Evolutionary conservation across 1,140 invertebrate genomes (phyloP).

Genomic region (Brachionus asplanchnoidis): DNA sequence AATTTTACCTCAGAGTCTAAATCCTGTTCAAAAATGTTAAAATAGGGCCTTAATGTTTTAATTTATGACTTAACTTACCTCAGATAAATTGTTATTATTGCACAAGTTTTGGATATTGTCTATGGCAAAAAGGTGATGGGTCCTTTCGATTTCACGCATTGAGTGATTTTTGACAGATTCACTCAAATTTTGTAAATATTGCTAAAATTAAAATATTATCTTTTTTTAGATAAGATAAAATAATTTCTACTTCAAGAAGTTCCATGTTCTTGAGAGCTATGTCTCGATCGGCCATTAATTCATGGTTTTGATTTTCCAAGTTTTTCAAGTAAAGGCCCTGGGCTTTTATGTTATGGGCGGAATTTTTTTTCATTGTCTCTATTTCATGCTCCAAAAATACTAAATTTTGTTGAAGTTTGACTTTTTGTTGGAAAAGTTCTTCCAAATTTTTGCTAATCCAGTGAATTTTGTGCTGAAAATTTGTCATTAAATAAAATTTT

Average conservation of each 20-base stretch:
- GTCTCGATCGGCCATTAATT: slow-evolving; percentile 15
- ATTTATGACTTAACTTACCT: background rate
- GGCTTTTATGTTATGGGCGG: slow-evolving; percentile 5
- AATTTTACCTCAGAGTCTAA: background rate
- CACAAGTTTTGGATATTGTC: slow-evolving; percentile 23
- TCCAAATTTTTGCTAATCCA: slow-evolving; percentile 23
- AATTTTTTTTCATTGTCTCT: slow-evolving; percentile 30
- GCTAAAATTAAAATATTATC: background rate
- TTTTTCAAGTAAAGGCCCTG: slow-evolving; percentile 19
- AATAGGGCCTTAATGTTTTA: background rate
- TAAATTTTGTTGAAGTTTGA: slow-evolving; percentile 19
- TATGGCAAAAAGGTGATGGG: slow-evolving; percentile 34
- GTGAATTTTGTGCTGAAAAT: slow-evolving; percentile 30
- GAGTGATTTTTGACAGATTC: slow-evolving; percentile 31
- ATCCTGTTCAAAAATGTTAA: background rate
- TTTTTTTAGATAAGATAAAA: background rate
- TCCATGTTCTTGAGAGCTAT: slow-evolving; percentile 32
- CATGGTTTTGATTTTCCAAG: slow-evolving; percentile 33
- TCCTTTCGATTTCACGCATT: slow-evolving; percentile 19
- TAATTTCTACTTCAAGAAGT: background rate
- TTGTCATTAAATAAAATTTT: background rate
- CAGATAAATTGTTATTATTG: background rate
- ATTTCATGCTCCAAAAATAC: slow-evolving; percentile 37
- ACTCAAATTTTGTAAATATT: slow-evolving; percentile 25
- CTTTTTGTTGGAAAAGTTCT: slow-evolving; percentile 29